These are phyloP conservation scores for Zoroaster sp. DNA, from an alignment of 53 echinoderm and acorn worm species.

Conservation along the genomic window DNA sequence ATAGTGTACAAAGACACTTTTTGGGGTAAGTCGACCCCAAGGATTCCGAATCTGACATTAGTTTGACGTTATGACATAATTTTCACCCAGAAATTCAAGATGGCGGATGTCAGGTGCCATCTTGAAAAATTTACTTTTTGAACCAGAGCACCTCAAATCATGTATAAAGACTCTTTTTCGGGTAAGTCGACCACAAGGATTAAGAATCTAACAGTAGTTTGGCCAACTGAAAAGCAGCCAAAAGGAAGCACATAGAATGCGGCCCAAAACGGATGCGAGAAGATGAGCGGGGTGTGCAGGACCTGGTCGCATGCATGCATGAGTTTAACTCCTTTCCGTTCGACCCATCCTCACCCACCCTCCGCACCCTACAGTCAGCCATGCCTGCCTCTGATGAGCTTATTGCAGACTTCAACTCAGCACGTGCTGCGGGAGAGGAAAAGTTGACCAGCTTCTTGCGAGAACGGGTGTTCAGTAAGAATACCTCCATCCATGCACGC, in stretches of 20 bases:
- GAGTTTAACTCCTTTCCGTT: constrained; percentile 30
- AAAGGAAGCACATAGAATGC: not conserved
- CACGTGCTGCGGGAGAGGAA: not conserved
- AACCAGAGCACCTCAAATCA: no score
- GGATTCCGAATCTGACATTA: no score
- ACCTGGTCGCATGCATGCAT: constrained; percentile 16
- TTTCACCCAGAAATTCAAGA: no score
- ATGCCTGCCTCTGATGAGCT: constrained; percentile 22
- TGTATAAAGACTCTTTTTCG: no score
- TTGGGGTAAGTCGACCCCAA: no score
- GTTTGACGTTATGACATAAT: no score
- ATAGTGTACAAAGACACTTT: no score
- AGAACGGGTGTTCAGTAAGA: constrained; percentile 5
- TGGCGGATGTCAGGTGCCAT: no score
- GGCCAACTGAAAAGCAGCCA: not conserved
- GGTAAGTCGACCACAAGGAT: no score
- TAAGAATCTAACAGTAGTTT: no score
- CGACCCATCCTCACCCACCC: not conserved
- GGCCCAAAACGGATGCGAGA: not conserved
- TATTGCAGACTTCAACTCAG: constrained; percentile 8
- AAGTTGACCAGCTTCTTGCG: not conserved
- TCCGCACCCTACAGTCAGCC: not conserved
- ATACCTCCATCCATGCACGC: constrained; percentile 44
- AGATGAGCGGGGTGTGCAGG: constrained; percentile 27
- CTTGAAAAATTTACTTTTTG: no score